Evolutionary conservation across 2,888 invertebrate species (phyloP), one percentile per base, ranked within the genome.

Genomic region (Philereme vetulata): DNA sequence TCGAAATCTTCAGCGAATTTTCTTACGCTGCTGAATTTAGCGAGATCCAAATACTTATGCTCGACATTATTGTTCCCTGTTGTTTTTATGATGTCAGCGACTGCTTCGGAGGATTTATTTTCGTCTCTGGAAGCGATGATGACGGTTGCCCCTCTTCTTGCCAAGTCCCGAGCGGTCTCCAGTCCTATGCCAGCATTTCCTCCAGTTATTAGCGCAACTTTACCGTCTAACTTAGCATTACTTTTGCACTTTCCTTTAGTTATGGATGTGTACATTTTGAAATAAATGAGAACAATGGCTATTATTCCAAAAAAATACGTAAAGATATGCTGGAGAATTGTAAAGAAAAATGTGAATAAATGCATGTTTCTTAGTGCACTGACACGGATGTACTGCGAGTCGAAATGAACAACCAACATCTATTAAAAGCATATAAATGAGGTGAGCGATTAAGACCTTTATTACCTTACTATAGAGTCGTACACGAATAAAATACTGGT

Each of bases 161-260:
- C 96, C 64, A 97, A 83, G 70, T 95, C 95, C 60, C 88, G 86
- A 0, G 94, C 96, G 0, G 96, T 95, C 85, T 96, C 96, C 77
- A 95, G 94, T 1, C 97, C 97, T 60, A 97, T 96, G 3, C 97
- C 97, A 1, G 95, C 94, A 81, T 96, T 97, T 0, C 96, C 94
- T 5, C 97, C 97, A 0, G 97, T 97, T 5, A 97, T 90, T 43
- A 97, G 92, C 0, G 93, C 93, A 46, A 95, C 88, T 92, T 96
- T 95, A 44, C 93, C 94, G 3, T 82, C 62, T 3, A 91, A 64
- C 38, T 77, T 75, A 0, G 68, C 76, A 40, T 76, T 77, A 46
- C 87, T 87, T 52, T 67, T 81, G 65, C 89, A 90, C 10, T 76
- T 75, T 32, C 79, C 77, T 60, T 80, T 77, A 9, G 73, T 53